phyloP scores from a whole-genome alignment of 1,140 invertebrate species.

The Diachasmimorpha longicaudata region DNA sequence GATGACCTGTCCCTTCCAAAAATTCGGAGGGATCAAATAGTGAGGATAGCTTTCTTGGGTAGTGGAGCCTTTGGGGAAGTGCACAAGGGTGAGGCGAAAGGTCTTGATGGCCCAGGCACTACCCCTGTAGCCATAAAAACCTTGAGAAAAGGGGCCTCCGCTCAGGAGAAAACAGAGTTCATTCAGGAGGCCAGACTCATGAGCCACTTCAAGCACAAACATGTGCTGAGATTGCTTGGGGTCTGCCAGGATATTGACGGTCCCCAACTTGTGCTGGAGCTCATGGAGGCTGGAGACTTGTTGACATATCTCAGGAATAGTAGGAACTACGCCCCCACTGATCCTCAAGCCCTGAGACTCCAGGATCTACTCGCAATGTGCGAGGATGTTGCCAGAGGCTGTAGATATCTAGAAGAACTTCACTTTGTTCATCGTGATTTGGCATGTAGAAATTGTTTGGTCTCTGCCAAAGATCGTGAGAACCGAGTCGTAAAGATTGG shows the following conservation, averaged over 20 bases:
- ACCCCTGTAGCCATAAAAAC: slow-evolving; percentile 71
- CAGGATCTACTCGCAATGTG: slow-evolving; percentile 90
- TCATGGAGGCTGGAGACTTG: slow-evolving; percentile 97
- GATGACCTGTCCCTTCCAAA: slow-evolving; percentile 74
- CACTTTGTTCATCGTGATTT: slow-evolving; percentile 97
- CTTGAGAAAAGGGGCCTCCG: slow-evolving; percentile 88
- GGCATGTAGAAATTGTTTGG: slow-evolving; percentile 92
- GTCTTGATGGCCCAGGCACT: slow-evolving; percentile 64
- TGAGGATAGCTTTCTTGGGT: slow-evolving; percentile 86
- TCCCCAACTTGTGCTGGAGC: slow-evolving; percentile 92
- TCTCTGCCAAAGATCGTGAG: slow-evolving; percentile 73
- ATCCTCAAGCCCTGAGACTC: slow-evolving; percentile 70
- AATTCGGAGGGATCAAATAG: slow-evolving; percentile 81
- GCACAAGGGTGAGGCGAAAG: slow-evolving; percentile 83
- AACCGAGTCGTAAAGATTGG: slow-evolving; percentile 93
- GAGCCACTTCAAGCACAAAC: slow-evolving; percentile 96
- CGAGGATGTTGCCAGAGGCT: slow-evolving; percentile 92
- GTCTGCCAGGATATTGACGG: slow-evolving; percentile 94
- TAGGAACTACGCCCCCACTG: slow-evolving; percentile 65
- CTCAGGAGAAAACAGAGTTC: slow-evolving; percentile 91
- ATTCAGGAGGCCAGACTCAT: slow-evolving; percentile 96
- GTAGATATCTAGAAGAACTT: slow-evolving; percentile 90
- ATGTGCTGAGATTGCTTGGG: slow-evolving; percentile 90
- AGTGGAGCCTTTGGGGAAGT: slow-evolving; percentile 97
- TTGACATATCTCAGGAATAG: slow-evolving; percentile 85